Base-by-base conservation (phyloP, 2,797 vertebrate species). In the Decapterus maruadsi region DNA sequence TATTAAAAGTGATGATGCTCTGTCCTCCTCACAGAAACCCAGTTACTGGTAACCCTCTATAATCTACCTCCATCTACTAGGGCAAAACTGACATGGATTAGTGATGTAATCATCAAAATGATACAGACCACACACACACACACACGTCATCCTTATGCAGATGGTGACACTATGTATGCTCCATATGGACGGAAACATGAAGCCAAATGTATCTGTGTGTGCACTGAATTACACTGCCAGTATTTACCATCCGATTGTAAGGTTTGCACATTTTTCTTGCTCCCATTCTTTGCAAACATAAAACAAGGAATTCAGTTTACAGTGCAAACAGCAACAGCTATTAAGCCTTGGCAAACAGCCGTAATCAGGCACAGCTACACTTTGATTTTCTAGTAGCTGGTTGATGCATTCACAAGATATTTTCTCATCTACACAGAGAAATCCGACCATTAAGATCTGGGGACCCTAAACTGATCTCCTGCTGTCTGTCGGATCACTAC, bases 81-180 rank as follows among this genome's bases (percentile, higher is more conserved):
- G 50, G 53, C 71, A 75, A 55, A 71, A 85, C 6, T 68, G 69
- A 66, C 78, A 82, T 34, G 80, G 83, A 85, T 90, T 76, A 85
- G 57, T 63, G 60, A 75, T 60, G 62, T 57, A 86, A 69, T 84
- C 64, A 80, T 57, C 67, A 53, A 72, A 79, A 81, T 63, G 55
- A 82, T 63, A 61, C 36, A 51, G 19, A 46, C 34, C n/a, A 29
- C 60, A 61, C 62, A 72, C 34, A 54, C 59, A 34, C 31, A 34
- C 4, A 5, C 4, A 34, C 19, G 40, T 72, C 70, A 75, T 73
- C n/a, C 56, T 42, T 11, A 50, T 80, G 51, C 58, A 81, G 57
- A 77, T 65, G 17, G 20, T 46, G 46, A 55, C 57, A 50, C 22
- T 11, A 17, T 36, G n/a, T 56, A 20, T 45, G n/a, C 31, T 67